phyloP scores from a whole-genome alignment of 2,113 vertebrate genomes.

The Scomber colias region DNA sequence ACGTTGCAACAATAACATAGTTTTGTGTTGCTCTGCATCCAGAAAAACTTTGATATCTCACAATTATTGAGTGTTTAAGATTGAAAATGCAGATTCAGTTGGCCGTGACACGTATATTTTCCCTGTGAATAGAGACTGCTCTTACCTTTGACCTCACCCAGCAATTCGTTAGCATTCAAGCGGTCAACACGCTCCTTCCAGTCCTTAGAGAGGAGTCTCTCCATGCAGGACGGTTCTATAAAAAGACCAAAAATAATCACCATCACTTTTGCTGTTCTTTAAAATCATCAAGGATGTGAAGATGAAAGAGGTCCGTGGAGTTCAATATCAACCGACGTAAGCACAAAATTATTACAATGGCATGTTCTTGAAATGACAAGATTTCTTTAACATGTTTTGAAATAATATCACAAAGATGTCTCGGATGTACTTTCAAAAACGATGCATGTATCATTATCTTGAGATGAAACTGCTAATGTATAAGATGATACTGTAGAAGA shows the following conservation, averaged over 20 bases:
- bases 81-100: background rate
- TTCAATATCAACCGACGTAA: background rate
- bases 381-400: background rate
- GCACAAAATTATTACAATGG: too few species aligned
- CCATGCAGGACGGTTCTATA: conserved; percentile 92
- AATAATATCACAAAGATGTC: background rate
- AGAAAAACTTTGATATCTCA: background rate
- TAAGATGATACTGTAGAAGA: background rate
- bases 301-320: too few species aligned
- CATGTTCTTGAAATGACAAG: background rate
- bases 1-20: background rate
- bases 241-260: background rate
- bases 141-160: conserved; percentile 96
- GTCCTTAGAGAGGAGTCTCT: conserved; percentile 94
- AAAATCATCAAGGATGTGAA: background rate
- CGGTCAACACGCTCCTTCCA: conserved; percentile 96
- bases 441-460: background rate
- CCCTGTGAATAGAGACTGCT: background rate
- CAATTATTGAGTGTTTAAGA: background rate
- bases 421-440: background rate
- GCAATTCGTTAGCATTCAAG: conserved; percentile 92
- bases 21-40: background rate
- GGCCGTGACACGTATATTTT: background rate
- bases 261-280: conserved; percentile 2
- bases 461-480: background rate